These are phyloP conservation scores for Onychostoma macrolepis DNA, from an alignment of 2,113 vertebrate species.

Conservation along the genomic window DNA sequence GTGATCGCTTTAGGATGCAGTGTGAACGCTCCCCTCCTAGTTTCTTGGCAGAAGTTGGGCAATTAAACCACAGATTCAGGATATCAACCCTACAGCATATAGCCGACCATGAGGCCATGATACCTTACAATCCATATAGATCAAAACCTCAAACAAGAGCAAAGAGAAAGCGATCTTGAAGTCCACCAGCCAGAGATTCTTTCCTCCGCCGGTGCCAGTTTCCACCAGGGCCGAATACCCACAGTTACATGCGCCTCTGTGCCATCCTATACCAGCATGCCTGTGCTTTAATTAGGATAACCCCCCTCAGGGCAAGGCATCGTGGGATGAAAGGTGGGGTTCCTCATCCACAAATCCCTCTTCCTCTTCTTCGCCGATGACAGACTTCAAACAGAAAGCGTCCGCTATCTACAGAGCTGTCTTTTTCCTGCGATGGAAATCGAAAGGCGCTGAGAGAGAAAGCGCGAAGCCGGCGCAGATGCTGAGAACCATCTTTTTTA, in stretches of 20 bases:
- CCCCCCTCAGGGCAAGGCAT: slow-evolving; percentile 51
- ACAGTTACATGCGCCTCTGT: slow-evolving; percentile 50
- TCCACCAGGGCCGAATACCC: slow-evolving; percentile 64
- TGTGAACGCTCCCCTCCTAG: neutral
- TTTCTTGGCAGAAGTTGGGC: slow-evolving; percentile 10
- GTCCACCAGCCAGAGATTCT: slow-evolving; percentile 4
- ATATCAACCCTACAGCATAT: slow-evolving; percentile 43
- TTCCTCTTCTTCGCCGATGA: slow-evolving; percentile 61
- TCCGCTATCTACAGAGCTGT: slow-evolving; percentile 66
- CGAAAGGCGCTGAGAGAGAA: slow-evolving; percentile 47
- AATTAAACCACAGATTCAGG: slow-evolving; percentile 52
- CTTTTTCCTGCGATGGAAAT: slow-evolving; percentile 42
- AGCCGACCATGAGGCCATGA: slow-evolving; percentile 4
- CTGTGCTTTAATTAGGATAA: slow-evolving; percentile 48
- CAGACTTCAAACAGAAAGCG: slow-evolving; percentile 71
- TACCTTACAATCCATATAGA: slow-evolving; percentile 48
- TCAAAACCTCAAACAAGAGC: slow-evolving; percentile 63
- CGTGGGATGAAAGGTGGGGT: slow-evolving; percentile 68
- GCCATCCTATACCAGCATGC: slow-evolving; percentile 33
- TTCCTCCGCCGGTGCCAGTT: slow-evolving; percentile 57
- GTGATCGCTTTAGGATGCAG: slow-evolving; percentile 11
- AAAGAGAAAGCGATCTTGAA: slow-evolving; percentile 17
- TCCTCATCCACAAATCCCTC: slow-evolving; percentile 48
- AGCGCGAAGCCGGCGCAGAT: slow-evolving; percentile 17
- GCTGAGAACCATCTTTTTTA: slow-evolving; percentile 42